Base-by-base conservation (phyloP, 1,140 invertebrate genomes). In the Lanistes nyassanus region DNA sequence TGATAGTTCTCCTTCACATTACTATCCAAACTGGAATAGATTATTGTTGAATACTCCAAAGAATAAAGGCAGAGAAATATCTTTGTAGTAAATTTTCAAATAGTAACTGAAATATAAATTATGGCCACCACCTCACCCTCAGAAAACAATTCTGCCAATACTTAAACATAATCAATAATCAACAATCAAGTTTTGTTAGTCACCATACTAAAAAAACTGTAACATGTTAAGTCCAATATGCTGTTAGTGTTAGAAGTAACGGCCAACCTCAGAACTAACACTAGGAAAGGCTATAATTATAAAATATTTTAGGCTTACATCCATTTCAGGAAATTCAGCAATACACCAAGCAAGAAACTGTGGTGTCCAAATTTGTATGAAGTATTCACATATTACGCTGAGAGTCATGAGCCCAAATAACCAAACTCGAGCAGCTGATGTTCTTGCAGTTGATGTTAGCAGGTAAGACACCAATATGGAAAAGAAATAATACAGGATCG, bases 401-500 rank as follows among this genome's bases (percentile, higher is more conserved):
- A 89, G 60, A 64, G 90, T 90, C 58, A 92, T 82, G 19, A 91
- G 85, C n/a, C 89, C 79, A 81, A 92, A 91, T 26, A 93, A 80
- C 81, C 87, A 89, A 75, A 92, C 84, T 79, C 92, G 86, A 19
- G 91, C 90, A 68, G 80, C 77, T 23, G 76, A 73, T 4, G 92
- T 92, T 55, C 90, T 84, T 64, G 83, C 86, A 0, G 91, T 89
- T 19, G 92, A 90, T 55, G 91, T 92, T 34, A 91, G 85, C 42
- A 93, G 71, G 58, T 91, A 92, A 21, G 88, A 89, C 5, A 92
- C 76, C 36, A 92, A 81, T 37, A 91, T 86, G 53, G 88, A 87
- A 4, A 89, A 72, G 36, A 88, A 84, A 75, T 92, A 93, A 82
- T 92, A 92, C n/a, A 91, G 83, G 37, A 92, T 84, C 2, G 91